Base-by-base conservation (phyloP, 2,797 vertebrate species). In the Harpagifer antarcticus region DNA sequence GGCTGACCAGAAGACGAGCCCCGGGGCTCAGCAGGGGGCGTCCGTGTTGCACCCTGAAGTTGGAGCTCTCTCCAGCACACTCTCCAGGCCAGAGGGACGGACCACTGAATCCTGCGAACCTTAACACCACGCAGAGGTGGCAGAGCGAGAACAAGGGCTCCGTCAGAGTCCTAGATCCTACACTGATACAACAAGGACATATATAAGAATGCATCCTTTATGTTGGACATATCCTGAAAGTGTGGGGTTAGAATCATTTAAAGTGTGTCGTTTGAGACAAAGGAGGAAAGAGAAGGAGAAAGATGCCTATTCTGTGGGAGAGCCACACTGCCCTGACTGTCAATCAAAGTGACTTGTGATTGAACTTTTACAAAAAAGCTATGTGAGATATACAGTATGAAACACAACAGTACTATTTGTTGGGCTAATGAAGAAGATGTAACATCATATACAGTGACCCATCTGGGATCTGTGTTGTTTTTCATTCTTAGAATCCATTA, bases 1-100 rank as follows among this genome's bases (percentile, higher is more conserved):
- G 64, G 67, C 94, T 10, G 96, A 96, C 81, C 88, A 89, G 54
- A 97, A 95, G 88, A 64, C 92, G 73, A 94, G 93, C 81, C 91
- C 95, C 0, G 84, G 90, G 60, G 73, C 92, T 44, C 96, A 92
- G 80, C 89, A 82, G 68, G 81, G 61, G 17, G 78, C 65, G 0
- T 54, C 64, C 1, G 52, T 23, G 56, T 64, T 68, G 59, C 78
- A 83, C 87, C 72, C 86, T 19, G 85, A 55, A 61, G 61, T 71
- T 9, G 79, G 78, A 37, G 77, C 61, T 4, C 68, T 81, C 19
- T 71, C 87, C 55, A 43, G 23, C 68, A 19, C 71, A 3, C 31
- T 52, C 31, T 68, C 91, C 58, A 88, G 60, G 47, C 73, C 78
- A 23, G 85, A 81, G 59, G 86, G 89, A 88, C 48, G 60, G 85